phyloP scores from a whole-genome alignment of 2,113 vertebrate genomes.

The Megaceryle torquata region DNA sequence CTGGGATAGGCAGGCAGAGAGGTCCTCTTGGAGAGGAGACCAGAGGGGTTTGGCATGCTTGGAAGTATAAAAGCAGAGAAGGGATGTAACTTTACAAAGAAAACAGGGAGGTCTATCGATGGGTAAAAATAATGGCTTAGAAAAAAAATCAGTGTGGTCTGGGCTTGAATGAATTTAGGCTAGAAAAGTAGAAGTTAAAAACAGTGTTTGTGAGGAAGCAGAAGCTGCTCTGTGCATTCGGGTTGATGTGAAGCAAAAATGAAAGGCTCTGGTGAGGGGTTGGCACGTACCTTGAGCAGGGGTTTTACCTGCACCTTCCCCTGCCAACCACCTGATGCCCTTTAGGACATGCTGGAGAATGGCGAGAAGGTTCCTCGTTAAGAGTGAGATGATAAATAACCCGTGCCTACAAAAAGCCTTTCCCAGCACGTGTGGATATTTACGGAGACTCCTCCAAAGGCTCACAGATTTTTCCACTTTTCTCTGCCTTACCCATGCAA shows the following conservation, averaged over 20 bases:
- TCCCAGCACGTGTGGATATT: background rate
- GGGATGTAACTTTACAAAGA: background rate
- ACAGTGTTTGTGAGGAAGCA: background rate
- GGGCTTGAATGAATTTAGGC: background rate
- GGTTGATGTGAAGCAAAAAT: background rate
- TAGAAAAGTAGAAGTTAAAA: background rate
- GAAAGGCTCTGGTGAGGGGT: background rate
- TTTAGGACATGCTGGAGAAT: background rate
- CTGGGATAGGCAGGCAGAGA: background rate
- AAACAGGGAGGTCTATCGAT: background rate
- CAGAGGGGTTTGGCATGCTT: background rate
- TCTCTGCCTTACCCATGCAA: background rate
- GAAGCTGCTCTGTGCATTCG: accelerated
- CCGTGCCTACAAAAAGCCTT: background rate
- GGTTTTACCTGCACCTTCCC: background rate
- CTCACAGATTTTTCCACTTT: background rate
- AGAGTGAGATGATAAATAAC: background rate
- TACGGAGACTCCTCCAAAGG: background rate
- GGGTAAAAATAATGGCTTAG: background rate
- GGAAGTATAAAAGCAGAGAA: background rate
- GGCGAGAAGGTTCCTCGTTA: background rate
- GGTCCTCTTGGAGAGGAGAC: background rate
- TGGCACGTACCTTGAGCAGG: background rate
- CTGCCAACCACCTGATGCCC: accelerated
- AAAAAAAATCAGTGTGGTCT: background rate